Percentiles rank a stretch among this genome's conserved stretches.
phyloP scores from a whole-genome alignment of 2,888 invertebrate species.

The Lacanobia wlatinum region DNA sequence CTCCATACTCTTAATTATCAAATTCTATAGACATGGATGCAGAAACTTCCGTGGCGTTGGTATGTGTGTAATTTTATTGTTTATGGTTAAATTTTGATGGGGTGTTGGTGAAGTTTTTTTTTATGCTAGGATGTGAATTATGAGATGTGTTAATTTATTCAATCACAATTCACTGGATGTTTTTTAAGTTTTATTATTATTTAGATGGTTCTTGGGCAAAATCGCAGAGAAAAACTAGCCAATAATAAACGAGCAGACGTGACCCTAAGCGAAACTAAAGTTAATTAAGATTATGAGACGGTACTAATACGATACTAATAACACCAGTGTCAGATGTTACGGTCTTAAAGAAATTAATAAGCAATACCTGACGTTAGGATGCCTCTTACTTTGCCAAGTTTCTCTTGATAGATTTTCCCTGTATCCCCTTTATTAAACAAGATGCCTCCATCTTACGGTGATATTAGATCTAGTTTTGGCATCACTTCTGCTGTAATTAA shows the following conservation, averaged over 20 bases:
- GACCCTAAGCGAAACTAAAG: neutral
- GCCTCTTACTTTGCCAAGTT: neutral
- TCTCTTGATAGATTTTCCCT: neutral
- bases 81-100: slow-evolving; percentile 10
- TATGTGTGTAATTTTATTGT: slow-evolving; percentile 1
- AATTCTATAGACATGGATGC: slow-evolving; percentile 19
- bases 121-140: too few species aligned
- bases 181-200: too few species aligned
- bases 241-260: neutral
- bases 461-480: neutral
- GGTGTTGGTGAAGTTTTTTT: too few species aligned
- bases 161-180: too few species aligned
- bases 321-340: slow-evolving; percentile 9
- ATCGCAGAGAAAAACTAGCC: neutral
- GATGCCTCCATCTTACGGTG: neutral
- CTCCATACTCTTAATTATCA: slow-evolving; percentile 28
- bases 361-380: neutral
- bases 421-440: slow-evolving; percentile 10
- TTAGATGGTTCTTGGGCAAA: too few species aligned
- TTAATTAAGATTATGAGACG: slow-evolving; percentile 1
- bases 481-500: neutral
- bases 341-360: slow-evolving; percentile 13
- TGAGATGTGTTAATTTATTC: too few species aligned
- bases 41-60: slow-evolving; percentile 16
- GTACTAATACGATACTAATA: too few species aligned